Base-by-base conservation (phyloP, 2,797 vertebrate species). In the Tadarida brasiliensis region DNA sequence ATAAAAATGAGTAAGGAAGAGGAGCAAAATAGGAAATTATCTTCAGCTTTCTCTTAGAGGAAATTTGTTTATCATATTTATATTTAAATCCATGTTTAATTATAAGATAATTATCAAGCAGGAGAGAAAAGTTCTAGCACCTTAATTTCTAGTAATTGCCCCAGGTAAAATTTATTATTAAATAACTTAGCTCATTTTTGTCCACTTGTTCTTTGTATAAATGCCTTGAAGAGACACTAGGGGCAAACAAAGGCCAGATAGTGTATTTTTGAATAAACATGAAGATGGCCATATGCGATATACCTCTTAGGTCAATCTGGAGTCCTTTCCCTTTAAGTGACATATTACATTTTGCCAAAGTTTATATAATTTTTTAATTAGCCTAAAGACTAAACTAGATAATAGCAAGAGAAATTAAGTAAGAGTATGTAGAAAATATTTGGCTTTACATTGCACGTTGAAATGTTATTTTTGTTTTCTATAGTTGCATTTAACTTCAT, bases 1-100 rank as follows among this genome's bases (percentile, higher is more conserved):
- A 91, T 96, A 96, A 90, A 92, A 84, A 91, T 91, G 78, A 94
- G 8, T 86, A 88, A 57, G 24, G 49, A 92, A 94, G 22, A 65
- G 30, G 59, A 73, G 84, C 78, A 88, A 86, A 94, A 86, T 39
- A 33, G 28, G 83, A 91, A 96, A 82, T 71, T 57, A 89, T 80
- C 67, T 80, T 54, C 65, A 17, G 15, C 20, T 71, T 96, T 94
- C 26, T 89, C 70, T 11, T 11, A 70, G 30, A 95, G 16, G 14
- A 86, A 85, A 82, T 49, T 81, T 44, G 16, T 70, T 39, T 51
- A 70, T 83, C 19, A 28, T 57, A 82, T 90, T 70, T 85, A 49
- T 59, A 14, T 95, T 80, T 94, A 87, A 89, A 89, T 68, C 4
- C 4, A 33, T 76, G 26, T 49, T 96, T 84, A 87, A 86, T 91